Evolutionary conservation across 2,797 vertebrate genomes (phyloP).

Genomic region (Scolopax rusticola): DNA sequence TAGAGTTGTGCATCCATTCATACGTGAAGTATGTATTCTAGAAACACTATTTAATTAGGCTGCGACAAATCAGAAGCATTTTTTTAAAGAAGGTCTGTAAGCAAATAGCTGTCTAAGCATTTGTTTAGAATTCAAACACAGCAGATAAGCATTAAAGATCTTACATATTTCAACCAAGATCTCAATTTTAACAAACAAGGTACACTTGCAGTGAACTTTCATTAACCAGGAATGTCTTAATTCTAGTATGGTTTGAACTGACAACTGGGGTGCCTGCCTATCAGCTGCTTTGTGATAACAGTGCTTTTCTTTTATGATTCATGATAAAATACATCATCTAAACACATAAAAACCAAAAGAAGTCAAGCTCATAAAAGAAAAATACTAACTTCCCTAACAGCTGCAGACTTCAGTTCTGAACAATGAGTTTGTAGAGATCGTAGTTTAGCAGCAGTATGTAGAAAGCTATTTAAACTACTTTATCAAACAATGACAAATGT

Average conservation of each 20-base stretch:
- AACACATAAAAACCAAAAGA: not conserved
- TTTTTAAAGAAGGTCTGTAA: not conserved
- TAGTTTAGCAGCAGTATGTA: not conserved
- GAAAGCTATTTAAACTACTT: not conserved
- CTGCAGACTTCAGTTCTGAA: not conserved
- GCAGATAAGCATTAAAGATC: not conserved
- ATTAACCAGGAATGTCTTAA: not conserved
- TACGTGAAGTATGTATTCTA: not conserved
- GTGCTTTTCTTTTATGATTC: not conserved
- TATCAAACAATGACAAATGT: not conserved
- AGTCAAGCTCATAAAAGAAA: not conserved
- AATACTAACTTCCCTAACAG: not conserved
- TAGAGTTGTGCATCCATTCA: not conserved
- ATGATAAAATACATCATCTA: not conserved
- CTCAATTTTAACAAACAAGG: not conserved
- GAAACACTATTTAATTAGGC: not conserved
- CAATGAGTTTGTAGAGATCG: not conserved
- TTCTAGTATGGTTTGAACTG: not conserved
- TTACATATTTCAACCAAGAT: not conserved
- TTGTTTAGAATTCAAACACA: constrained; percentile 13
- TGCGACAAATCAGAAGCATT: not conserved
- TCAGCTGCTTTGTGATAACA: not conserved
- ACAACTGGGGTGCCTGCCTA: not conserved
- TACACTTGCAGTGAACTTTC: not conserved
- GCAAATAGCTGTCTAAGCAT: not conserved